phyloP scores from a whole-genome alignment of 2,113 vertebrate genomes.

The Scomber japonicus region DNA sequence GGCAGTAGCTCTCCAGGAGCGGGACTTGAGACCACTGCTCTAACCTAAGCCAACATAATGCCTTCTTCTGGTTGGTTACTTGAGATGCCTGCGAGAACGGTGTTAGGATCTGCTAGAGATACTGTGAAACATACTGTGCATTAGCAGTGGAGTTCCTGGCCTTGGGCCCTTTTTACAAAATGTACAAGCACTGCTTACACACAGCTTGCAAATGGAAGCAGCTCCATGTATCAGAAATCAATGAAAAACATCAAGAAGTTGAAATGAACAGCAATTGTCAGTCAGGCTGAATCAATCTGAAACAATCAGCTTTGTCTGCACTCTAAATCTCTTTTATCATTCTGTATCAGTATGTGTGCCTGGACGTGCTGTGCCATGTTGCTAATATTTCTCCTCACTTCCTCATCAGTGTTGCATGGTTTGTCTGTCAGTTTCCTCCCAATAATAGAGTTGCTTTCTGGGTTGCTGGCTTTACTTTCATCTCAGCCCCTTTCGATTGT shows the following conservation, averaged over 20 bases:
- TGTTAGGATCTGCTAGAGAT: no score
- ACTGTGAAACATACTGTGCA: no score
- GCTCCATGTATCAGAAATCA: no score
- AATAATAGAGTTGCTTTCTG: background rate
- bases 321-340: background rate
- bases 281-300: background rate
- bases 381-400: background rate
- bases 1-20: no score
- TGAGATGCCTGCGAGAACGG: no score
- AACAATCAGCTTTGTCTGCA: background rate
- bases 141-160: no score
- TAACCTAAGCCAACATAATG: no score
- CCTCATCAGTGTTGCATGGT: background rate
- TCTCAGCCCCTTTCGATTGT: constrained; percentile 2
- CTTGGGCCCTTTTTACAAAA: no score
- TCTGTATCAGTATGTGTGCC: background rate
- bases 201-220: no score
- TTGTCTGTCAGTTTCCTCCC: background rate
- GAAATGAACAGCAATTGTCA: background rate
- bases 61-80: no score
- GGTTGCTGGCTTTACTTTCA: constrained; percentile 8
- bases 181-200: no score
- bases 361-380: background rate
- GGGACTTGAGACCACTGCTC: no score
- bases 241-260: background rate